These are phyloP conservation scores for Chymomyza fuscimana DNA, from an alignment of 2,888 invertebrate species.

Conservation along the genomic window DNA sequence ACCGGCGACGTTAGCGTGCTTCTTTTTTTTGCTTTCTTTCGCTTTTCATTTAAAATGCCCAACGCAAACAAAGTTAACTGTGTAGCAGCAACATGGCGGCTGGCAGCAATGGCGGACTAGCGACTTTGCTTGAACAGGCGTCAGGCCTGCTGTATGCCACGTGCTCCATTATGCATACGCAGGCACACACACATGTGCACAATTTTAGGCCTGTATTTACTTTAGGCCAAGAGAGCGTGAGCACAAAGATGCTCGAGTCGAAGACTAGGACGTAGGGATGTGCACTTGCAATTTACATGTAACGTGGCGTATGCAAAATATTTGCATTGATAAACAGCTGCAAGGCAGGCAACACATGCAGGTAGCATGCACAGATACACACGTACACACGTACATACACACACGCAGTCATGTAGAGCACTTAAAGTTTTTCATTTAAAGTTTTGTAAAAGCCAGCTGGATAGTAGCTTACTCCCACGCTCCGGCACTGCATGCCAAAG, in stretches of 20 bases:
- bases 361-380: neutral
- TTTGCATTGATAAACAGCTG: conserved; percentile 70
- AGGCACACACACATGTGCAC: conserved; percentile 19
- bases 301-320: conserved; percentile 71
- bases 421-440: conserved; percentile 71
- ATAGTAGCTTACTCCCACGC: conserved; percentile 4
- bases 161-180: conserved; percentile 63
- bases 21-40: conserved; percentile 31
- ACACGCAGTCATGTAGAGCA: conserved; percentile 30
- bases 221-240: conserved; percentile 20
- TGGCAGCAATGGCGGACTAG: neutral
- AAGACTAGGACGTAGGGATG: conserved; percentile 42
- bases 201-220: conserved; percentile 65
- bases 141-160: conserved; percentile 44
- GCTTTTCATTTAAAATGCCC: conserved; percentile 68
- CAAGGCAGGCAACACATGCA: conserved; percentile 38
- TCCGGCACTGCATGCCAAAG: conserved; percentile 40
- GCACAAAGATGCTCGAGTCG: conserved; percentile 45
- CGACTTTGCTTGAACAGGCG: conserved; percentile 14
- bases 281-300: conserved; percentile 68
- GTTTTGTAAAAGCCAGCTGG: conserved; percentile 50
- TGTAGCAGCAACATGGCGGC: neutral
- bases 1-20: neutral
- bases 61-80: conserved; percentile 63
- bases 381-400: conserved; percentile 1